Base-by-base conservation (phyloP, 2,888 invertebrate species). In the Epistrophe eligans region DNA sequence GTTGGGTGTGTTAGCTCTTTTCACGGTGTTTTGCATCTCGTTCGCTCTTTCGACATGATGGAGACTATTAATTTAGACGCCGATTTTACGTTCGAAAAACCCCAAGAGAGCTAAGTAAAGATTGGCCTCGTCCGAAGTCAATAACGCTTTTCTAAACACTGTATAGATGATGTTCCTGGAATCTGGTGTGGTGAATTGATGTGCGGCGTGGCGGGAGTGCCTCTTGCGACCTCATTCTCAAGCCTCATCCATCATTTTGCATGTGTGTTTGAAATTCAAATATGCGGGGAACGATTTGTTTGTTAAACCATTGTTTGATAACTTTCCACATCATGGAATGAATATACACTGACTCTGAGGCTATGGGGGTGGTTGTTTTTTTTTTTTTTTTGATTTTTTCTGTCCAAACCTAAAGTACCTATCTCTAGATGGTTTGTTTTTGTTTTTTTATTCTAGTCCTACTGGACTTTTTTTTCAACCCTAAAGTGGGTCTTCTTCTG, bases 51-150 rank as follows among this genome's bases (percentile, higher is more conserved):
- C 24, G 35, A 15, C 40, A 35, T 17, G n/a, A 35, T 17, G n/a
- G 52, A 58, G 85, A 90, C 89, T 90, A 90, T 90, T 91, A 91
- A 92, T 91, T 91, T 92, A 90, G 90, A 89, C 90, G 89, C 76
- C 91, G 91, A 92, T 92, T 92, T 92, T 91, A 92, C 92, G 92
- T 91, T 91, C 90, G 91, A 92, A 91, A 90, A 91, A 92, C 90
- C 92, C 91, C 90, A 90, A 90, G 89, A 92, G 92, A 90, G 92
- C 91, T 91, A 90, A 90, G 92, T 90, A 92, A 92, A 92, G 92
- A 92, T 90, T 89, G 89, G 84, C 84, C 88, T 88, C 81, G 77
- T 88, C 89, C 87, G 88, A 77, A 88, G 88, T 88, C 89, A 89
- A 89, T 88, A 89, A 84, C 77, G 88, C 72, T 79, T 77, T 88